Evolutionary conservation across 2,888 invertebrate genomes (phyloP).

Genomic region (Acanthosepion pharaonis): DNA sequence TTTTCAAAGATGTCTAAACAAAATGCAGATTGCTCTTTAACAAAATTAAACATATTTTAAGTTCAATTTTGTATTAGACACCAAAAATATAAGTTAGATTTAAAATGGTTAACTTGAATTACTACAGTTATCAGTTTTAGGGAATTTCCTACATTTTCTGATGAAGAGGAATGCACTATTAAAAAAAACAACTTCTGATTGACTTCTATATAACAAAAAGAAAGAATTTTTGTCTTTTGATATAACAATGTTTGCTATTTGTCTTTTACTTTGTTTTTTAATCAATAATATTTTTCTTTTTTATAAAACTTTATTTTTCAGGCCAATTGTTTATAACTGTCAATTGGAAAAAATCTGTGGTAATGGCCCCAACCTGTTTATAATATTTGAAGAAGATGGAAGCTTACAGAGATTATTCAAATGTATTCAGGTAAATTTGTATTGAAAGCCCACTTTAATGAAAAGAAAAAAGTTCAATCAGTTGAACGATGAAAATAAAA

Average conservation of each 20-base stretch:
- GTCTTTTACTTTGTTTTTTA: not conserved
- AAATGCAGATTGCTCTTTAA: no score
- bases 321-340: constrained; percentile 86
- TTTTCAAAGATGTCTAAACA: no score
- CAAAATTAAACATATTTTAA: no score
- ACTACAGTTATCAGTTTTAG: no score
- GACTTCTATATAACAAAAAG: no score
- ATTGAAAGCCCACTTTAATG: not conserved
- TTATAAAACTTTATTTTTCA: constrained; percentile 67
- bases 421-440: constrained; percentile 77
- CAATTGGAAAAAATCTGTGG: constrained; percentile 76
- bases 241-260: not conserved
- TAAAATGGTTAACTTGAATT: no score
- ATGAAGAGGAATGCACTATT: no score
- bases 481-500: not conserved
- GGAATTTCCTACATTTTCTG: no score
- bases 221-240: not conserved
- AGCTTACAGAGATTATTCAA: constrained; percentile 78
- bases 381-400: constrained; percentile 82
- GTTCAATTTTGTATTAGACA: no score
- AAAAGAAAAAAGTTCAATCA: not conserved
- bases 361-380: constrained; percentile 82
- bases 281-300: not conserved
- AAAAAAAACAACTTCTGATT: no score
- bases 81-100: no score